phyloP scores from a whole-genome alignment of 2,113 vertebrate species.

The Semicossyphus pulcher region DNA sequence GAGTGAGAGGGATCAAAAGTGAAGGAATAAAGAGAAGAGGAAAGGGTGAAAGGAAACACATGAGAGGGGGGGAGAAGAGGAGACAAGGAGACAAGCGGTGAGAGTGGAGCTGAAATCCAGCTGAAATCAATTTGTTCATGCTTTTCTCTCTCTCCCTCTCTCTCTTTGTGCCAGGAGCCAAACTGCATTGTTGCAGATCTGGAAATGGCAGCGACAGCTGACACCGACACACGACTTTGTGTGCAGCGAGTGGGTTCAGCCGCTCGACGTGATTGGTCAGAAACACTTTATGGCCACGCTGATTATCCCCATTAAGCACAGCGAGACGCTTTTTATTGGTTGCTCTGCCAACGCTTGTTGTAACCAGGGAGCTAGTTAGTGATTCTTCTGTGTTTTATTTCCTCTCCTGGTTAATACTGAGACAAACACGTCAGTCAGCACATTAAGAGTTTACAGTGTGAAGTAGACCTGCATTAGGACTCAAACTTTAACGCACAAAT shows the following conservation, averaged over 20 bases:
- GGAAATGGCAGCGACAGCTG: constrained; percentile 44
- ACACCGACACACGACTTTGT: constrained; percentile 11
- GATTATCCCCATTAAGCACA: constrained; percentile 30
- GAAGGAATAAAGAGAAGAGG: not conserved
- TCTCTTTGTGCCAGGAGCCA: constrained; percentile 40
- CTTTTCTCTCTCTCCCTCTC: constrained; percentile 7
- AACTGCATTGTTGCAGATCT: constrained; percentile 44
- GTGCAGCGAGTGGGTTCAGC: not conserved
- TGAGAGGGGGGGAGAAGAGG: not conserved
- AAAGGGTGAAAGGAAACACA: not conserved
- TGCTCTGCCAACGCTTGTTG: constrained; percentile 20
- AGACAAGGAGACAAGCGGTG: constrained; percentile 34
- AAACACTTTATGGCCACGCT: constrained; percentile 2
- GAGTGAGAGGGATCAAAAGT: not conserved
- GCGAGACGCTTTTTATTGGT: constrained; percentile 1
- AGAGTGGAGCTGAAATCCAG: constrained; percentile 57
- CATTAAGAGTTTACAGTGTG: not conserved
- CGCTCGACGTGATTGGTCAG: constrained; percentile 26
- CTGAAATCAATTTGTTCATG: constrained; percentile 62
- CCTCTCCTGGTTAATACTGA: not conserved
- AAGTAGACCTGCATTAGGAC: constrained; percentile 1
- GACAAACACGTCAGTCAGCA: not conserved
- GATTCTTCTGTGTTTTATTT: constrained; percentile 4
- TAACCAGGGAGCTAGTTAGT: constrained; percentile 19
- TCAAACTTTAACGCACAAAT: not conserved